Evolutionary conservation across 1,140 invertebrate species (phyloP), one percentile per base, ranked within the genome.

Genomic region (Sinella curviseta): DNA sequence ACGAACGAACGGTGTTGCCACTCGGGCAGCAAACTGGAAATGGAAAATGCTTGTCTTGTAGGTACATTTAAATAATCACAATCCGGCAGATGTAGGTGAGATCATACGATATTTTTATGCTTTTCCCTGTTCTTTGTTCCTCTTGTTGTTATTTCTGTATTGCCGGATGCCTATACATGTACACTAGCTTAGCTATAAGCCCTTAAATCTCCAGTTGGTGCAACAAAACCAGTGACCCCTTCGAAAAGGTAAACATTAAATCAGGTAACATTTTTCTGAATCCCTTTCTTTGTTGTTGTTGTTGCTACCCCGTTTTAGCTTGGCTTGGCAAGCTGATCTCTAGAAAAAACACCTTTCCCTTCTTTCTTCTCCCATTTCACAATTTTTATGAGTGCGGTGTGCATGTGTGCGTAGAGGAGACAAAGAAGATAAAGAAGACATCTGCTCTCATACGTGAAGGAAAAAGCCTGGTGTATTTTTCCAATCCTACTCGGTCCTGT

Each of bases 181-280:
- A n/a, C n/a, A n/a, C n/a, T n/a, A n/a, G n/a, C n/a, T n/a, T n/a
- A n/a, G n/a, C n/a, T n/a, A n/a, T n/a, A n/a, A n/a, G n/a, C n/a
- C n/a, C n/a, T n/a, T n/a, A 20, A 48, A 48, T 48, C 39, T 20
- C 39, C 8, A 48, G 65, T 70, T 70, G 8, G 26, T 33, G 65
- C 65, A 70, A 70, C 65, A 70, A 4, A 70, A 31, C 30, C 26
- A 33, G 26, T 24, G 65, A 70, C 65, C 65, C 65, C 31, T 70
- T 60, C 65, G 24, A 31, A 70, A 70, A 17, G 24, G 65, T 70
- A 70, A 70, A 70, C 65, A 70, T 30, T 31, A 70, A 70, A 70
- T 70, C 65, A 70, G 65, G 65, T 70, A 70, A 70, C 26, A 3
- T 33, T 70, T 70, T 70, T 70, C 24, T 26, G 8, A 26, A 60